Evolutionary conservation across 2,888 invertebrate genomes (phyloP).

Genomic region (Psylliodes chrysocephalus): DNA sequence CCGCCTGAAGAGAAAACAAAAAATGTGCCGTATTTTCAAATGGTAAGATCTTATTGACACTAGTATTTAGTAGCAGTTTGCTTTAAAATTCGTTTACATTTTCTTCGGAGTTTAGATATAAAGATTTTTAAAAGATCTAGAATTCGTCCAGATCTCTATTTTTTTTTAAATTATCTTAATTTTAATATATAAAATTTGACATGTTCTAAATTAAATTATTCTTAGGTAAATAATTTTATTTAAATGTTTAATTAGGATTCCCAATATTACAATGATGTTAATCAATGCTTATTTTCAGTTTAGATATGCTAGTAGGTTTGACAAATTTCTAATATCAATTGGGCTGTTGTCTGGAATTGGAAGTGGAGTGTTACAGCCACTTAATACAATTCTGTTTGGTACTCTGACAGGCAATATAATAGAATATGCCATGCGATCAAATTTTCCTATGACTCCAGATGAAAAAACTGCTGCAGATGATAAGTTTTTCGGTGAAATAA

Average conservation of each 20-base stretch:
- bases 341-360: constrained; percentile 69
- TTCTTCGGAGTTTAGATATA: no score
- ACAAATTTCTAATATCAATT: constrained; percentile 69
- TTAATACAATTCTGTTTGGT: constrained; percentile 77
- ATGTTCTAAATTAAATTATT: no score
- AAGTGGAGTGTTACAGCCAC: constrained; percentile 73
- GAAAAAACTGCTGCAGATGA: constrained; percentile 58
- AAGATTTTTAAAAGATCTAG: no score
- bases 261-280: no score
- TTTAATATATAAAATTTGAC: no score
- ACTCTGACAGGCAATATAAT: constrained; percentile 72
- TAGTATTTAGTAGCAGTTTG: no score
- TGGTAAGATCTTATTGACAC: constrained; percentile 37
- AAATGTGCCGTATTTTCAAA: constrained; percentile 33
- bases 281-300: constrained; percentile 72
- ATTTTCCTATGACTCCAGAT: constrained; percentile 24
- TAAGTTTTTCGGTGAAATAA: constrained; percentile 66
- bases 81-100: no score
- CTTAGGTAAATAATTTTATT: no score
- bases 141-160: no score
- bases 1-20: constrained; percentile 23
- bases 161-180: no score
- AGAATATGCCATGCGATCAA: constrained; percentile 47
- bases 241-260: no score
- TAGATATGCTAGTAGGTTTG: constrained; percentile 71